Evolutionary conservation across 2,888 invertebrate species (phyloP), one percentile per base, ranked within the genome.

Genomic region (Chloromyia formosa): DNA sequence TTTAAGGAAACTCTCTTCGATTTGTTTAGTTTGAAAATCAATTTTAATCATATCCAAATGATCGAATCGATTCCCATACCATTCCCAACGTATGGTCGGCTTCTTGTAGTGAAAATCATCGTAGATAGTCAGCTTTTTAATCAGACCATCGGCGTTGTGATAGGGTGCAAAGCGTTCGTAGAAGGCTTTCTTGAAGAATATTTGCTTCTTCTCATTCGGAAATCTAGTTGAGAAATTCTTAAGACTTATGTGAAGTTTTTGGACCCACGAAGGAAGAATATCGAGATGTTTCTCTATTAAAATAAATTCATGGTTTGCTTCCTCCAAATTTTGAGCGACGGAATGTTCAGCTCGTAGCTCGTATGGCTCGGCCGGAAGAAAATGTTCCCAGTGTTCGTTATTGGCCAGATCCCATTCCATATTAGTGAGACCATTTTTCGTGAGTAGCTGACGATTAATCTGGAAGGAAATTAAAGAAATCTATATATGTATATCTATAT

Each of bases 101-200:
- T 83, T 79, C 7, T 79, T 77, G 75, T 84, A 85, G 0, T 80
- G 74, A 12, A 80, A 78, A 45, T 83, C 82, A 0, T 80, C 78
- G 73, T 76, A 85, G 0, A 81, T 10, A 0, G 83, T 84, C 40
- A 85, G 23, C 60, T 82, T 82, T 76, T 78, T 80, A 1, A 80
- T 75, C 75, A 81, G 85, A 0, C 95, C 96, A 82, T 94, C 92
- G 0, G 85, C 86, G 80, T 92, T 89, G 0, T 90, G 88, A 80
- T 95, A 95, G 0, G 93, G 92, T 0, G 95, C 90, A 83, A 90
- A 95, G 77, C 92, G 89, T 82, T 95, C 93, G 7, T 94, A 86
- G 53, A 92, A 86, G 0, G 92, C 89, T 78, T 91, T 90, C 82
- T 93, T 94, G 82, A 92, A 96, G 77, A 89, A 87, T 1, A 90